Percentiles rank a stretch among this genome's conserved stretches.
Conservation (phyloP, 1,140 invertebrate genomes). For the Lordiphosa clarofinis region DNA sequence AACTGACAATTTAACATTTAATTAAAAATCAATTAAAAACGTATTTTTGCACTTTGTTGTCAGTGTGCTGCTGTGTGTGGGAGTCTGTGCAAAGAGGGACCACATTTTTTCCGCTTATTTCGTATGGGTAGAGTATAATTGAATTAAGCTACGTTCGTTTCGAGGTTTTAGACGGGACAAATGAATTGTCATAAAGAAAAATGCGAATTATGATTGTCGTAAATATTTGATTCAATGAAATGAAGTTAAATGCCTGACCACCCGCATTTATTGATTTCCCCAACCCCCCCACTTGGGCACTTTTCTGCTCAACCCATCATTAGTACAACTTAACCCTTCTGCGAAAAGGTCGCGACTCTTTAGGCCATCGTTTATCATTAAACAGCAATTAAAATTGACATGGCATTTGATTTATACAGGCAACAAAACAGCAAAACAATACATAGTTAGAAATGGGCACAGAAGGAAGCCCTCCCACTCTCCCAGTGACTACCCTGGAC, state of each 20-base stretch:
- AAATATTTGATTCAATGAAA: slow-evolving; percentile 7
- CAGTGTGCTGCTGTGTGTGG: slow-evolving; percentile 1
- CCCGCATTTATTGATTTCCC: slow-evolving; percentile 14
- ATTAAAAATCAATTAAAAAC: slow-evolving; percentile 76
- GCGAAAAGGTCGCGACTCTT: slow-evolving; percentile 32
- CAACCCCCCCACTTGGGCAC: not conserved
- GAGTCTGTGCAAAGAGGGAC: not conserved
- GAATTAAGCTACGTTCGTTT: slow-evolving; percentile 44
- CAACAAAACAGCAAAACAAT: slow-evolving; percentile 8
- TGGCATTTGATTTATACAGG: slow-evolving; percentile 65
- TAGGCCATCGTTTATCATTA: slow-evolving; percentile 62
- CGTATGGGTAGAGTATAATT: slow-evolving; percentile 47
- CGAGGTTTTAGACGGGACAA: slow-evolving; percentile 19
- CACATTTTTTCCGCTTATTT: too few species aligned
- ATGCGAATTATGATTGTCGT: slow-evolving; percentile 9
- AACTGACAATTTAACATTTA: slow-evolving; percentile 75
- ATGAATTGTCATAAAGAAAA: slow-evolving; percentile 8
- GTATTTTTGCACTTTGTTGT: slow-evolving; percentile 62
- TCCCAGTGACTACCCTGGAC: too few species aligned
- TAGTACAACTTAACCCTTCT: slow-evolving; percentile 47
- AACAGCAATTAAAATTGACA: slow-evolving; percentile 72
- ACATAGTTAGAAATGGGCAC: too few species aligned
- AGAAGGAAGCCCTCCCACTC: too few species aligned
- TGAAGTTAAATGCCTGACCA: slow-evolving; percentile 7
- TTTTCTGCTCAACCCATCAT: slow-evolving; percentile 35